Evolutionary conservation across 2,888 invertebrate species (phyloP).

Genomic region (Latheticus oryzae): DNA sequence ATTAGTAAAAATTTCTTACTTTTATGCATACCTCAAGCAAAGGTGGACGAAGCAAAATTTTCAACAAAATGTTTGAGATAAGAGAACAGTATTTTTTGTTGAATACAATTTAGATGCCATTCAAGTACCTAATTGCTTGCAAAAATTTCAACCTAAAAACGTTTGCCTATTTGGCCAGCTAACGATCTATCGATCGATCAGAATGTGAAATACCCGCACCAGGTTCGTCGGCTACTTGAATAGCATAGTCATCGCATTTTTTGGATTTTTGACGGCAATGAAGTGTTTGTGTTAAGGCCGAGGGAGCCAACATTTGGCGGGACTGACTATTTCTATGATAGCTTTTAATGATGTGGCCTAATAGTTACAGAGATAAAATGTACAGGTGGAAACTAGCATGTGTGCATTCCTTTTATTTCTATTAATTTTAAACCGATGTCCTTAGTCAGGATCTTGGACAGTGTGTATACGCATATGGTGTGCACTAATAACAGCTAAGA

Average conservation of each 20-base stretch:
- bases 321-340: slow-evolving; percentile 18
- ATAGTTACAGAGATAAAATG: slow-evolving; percentile 39
- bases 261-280: slow-evolving; percentile 39
- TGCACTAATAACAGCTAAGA: slow-evolving; percentile 23
- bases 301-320: slow-evolving; percentile 35
- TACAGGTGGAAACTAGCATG: slow-evolving; percentile 41
- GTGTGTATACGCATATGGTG: slow-evolving; percentile 18
- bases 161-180: no score
- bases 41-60: slow-evolving; percentile 16
- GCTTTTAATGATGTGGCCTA: slow-evolving; percentile 38
- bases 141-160: slow-evolving; percentile 1
- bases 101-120: no score
- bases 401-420: slow-evolving; percentile 42
- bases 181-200: slow-evolving; percentile 17
- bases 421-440: slow-evolving; percentile 35
- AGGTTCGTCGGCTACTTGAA: slow-evolving; percentile 36
- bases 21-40: slow-evolving; percentile 7
- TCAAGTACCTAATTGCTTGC: no score
- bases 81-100: no score
- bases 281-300: slow-evolving; percentile 33
- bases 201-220: slow-evolving; percentile 7
- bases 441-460: slow-evolving; percentile 27
- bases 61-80: slow-evolving; percentile 2
- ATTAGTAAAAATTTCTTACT: slow-evolving; percentile 15
- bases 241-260: slow-evolving; percentile 39